phyloP scores from a whole-genome alignment of 92 coral and sea anemone species.

The Muricea muricata region DNA sequence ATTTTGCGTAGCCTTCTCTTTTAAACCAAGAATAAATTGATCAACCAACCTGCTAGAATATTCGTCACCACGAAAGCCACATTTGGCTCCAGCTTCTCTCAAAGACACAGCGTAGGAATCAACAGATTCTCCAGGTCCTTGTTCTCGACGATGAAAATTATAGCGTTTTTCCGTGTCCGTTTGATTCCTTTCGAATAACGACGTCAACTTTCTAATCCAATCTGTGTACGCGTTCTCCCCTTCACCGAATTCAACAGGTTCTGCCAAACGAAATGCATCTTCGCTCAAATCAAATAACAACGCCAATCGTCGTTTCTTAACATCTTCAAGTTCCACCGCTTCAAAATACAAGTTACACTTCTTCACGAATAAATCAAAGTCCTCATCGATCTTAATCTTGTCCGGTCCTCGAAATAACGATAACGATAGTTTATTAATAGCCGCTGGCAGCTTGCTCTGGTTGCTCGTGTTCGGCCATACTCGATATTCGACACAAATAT shows the following conservation, averaged over 20 bases:
- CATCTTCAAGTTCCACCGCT: neutral
- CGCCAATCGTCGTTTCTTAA: neutral
- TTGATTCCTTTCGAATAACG: neutral
- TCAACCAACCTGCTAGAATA: neutral
- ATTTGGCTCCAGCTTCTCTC: neutral
- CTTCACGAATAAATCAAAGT: neutral
- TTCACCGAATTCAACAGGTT: neutral
- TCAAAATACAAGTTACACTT: neutral
- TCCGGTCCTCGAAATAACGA: neutral
- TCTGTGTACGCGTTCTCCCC: neutral
- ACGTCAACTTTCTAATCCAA: neutral
- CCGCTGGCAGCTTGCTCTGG: too few species aligned
- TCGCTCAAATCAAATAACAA: neutral
- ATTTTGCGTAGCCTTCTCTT: neutral
- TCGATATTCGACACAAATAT: too few species aligned
- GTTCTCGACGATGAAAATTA: neutral
- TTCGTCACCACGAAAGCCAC: neutral
- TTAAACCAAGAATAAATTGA: neutral
- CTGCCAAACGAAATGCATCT: neutral
- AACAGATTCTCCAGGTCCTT: neutral
- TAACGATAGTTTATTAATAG: neutral
- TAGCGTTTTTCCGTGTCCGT: neutral
- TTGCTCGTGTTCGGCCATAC: too few species aligned
- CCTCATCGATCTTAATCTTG: neutral
- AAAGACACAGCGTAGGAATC: neutral